Evolutionary conservation across 2,797 vertebrate species (phyloP).

Genomic region (Neoniphon sammara): DNA sequence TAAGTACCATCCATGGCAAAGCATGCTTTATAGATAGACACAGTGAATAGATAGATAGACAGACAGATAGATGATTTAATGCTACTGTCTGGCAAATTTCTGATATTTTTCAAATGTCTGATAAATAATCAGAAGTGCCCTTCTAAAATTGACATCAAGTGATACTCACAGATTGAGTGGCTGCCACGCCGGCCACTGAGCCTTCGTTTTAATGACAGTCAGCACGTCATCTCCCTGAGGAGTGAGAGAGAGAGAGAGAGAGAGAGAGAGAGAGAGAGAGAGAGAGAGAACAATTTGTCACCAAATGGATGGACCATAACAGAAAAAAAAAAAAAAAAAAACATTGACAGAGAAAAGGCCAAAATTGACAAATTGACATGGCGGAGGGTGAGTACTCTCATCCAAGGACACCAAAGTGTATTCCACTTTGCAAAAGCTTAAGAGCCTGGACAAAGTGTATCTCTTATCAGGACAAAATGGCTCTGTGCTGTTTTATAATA

Average conservation of each 20-base stretch:
- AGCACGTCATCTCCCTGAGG: constrained; percentile 94
- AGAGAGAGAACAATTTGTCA: constrained; percentile 50
- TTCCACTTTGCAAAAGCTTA: constrained; percentile 52
- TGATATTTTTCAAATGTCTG: background rate
- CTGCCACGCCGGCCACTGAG: constrained; percentile 98
- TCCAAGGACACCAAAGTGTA: constrained; percentile 47
- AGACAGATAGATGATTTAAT: too few species aligned
- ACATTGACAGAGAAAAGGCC: constrained; percentile 49
- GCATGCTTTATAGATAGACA: too few species aligned
- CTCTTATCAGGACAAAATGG: constrained; percentile 52
- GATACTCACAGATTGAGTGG: constrained; percentile 97
- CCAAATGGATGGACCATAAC: constrained; percentile 44
- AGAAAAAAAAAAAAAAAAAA: constrained; percentile 36
- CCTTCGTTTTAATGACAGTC: constrained; percentile 98
- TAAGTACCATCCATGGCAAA: too few species aligned
- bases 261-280: constrained; percentile 21
- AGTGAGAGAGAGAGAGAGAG: constrained; percentile 5
- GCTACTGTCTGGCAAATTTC: too few species aligned
- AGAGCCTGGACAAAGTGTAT: constrained; percentile 50
- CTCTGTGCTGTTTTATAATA: constrained; percentile 46
- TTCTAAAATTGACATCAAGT: constrained; percentile 8
- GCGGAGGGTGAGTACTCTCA: constrained; percentile 49
- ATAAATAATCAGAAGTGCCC: background rate
- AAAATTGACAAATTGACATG: constrained; percentile 55
- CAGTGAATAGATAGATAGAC: background rate